Percentiles rank a stretch among this genome's conserved stretches.
Evolutionary conservation across 2,113 vertebrate species (phyloP).

Genomic region (Paedocypris sp.): DNA sequence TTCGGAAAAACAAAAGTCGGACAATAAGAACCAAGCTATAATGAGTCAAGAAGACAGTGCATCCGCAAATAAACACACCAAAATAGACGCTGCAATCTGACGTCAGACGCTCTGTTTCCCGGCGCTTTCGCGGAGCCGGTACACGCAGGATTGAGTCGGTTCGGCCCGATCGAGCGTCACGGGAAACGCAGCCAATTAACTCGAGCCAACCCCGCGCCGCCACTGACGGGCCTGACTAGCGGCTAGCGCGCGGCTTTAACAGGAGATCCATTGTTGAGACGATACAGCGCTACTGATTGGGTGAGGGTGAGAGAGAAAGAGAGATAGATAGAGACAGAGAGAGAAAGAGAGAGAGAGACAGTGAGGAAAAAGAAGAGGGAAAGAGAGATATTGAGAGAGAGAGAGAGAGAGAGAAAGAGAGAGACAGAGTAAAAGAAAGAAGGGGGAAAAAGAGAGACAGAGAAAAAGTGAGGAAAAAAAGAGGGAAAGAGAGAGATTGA

Average conservation of each 20-base stretch:
- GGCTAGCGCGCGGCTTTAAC: conserved; percentile 7
- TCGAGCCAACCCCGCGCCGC: conserved; percentile 13
- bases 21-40: too few species aligned
- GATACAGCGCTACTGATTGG: conserved; percentile 38
- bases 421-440: too few species aligned
- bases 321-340: background rate
- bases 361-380: too few species aligned
- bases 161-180: conserved; percentile 24
- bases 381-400: too few species aligned
- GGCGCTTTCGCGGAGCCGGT: background rate
- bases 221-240: conserved; percentile 14
- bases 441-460: too few species aligned
- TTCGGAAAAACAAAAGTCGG: too few species aligned
- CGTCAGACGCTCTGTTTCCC: background rate
- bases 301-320: background rate
- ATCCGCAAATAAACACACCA: too few species aligned
- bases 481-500: too few species aligned
- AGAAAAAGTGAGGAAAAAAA: too few species aligned
- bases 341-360: conserved; percentile 19
- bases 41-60: too few species aligned
- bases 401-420: too few species aligned
- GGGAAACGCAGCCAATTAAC: conserved; percentile 46
- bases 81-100: background rate
- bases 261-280: conserved; percentile 30
- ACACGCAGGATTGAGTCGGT: conserved; percentile 8